Percentiles rank a stretch among this genome's conserved stretches.
phyloP scores from a whole-genome alignment of 2,113 vertebrate species.

The Eurystomus gularis region DNA sequence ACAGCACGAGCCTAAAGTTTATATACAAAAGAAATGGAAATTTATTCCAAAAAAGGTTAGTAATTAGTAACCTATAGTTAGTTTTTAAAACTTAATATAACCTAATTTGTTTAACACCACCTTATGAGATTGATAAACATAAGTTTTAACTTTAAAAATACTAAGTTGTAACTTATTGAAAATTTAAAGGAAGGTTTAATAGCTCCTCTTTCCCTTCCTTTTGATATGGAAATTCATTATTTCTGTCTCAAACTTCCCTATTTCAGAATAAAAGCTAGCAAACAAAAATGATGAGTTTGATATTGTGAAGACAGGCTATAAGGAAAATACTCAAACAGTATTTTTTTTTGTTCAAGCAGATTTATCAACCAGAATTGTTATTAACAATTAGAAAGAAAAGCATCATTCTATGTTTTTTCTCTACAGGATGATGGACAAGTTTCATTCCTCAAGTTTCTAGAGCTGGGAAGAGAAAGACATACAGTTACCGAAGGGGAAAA shows the following conservation, averaged over 20 bases:
- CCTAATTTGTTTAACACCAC: not conserved
- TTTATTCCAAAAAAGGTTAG: not conserved
- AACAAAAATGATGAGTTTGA: not conserved
- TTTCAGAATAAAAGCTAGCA: not conserved
- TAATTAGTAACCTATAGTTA: not conserved
- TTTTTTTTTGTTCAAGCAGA: not conserved
- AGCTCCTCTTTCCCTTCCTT: not conserved
- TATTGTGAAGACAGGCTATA: not conserved
- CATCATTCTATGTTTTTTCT: not conserved
- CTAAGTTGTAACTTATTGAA: not conserved
- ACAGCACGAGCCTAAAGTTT: slow-evolving; percentile 84
- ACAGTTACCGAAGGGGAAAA: not conserved
- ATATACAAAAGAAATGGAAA: not conserved
- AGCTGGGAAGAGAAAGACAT: not conserved
- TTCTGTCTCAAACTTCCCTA: not conserved
- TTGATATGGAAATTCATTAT: not conserved
- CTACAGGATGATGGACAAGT: not conserved
- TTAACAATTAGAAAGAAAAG: not conserved
- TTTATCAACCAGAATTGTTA: not conserved
- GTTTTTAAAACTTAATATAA: not conserved
- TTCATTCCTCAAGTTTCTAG: not conserved
- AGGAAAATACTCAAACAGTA: not conserved
- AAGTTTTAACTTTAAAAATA: not conserved
- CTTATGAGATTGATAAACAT: not conserved
- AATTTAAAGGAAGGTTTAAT: not conserved